These are phyloP conservation scores for Hiodon alosoides DNA, from an alignment of 2,113 vertebrate species.

Conservation along the genomic window DNA sequence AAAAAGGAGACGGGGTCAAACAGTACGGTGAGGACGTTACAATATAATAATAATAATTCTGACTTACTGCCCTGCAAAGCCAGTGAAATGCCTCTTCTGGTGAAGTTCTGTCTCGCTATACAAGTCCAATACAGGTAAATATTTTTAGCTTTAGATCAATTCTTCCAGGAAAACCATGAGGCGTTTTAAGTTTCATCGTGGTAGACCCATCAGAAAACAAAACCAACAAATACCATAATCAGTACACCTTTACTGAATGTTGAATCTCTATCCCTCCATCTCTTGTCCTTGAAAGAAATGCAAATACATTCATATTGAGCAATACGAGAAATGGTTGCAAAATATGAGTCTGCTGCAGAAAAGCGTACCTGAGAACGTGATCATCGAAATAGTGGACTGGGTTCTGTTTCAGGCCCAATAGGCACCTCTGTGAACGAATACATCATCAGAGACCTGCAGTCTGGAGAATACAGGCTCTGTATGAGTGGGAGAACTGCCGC, in stretches of 20 bases:
- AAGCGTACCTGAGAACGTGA: not conserved
- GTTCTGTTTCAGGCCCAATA: conserved; percentile 33
- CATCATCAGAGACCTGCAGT: conserved; percentile 30
- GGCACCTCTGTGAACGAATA: conserved; percentile 23
- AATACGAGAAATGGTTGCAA: not conserved
- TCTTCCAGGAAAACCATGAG: too few relatives aligned
- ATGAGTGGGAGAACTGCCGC: conserved; percentile 52
- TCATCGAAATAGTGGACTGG: not conserved
- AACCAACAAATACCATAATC: too few relatives aligned
- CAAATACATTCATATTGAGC: not conserved
- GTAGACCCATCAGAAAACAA: too few relatives aligned
- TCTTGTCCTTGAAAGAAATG: not conserved
- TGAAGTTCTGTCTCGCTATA: too few relatives aligned
- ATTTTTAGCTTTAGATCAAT: too few relatives aligned
- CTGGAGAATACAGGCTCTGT: conserved; percentile 48
- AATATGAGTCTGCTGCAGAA: not conserved
- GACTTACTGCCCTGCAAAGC: not conserved
- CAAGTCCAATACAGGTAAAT: too few relatives aligned
- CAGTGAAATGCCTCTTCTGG: not conserved
- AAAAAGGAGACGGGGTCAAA: not conserved
- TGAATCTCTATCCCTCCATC: not conserved
- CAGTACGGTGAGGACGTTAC: conserved; percentile 27
- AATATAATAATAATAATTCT: too few relatives aligned
- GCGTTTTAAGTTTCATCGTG: too few relatives aligned
- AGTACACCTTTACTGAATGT: too few relatives aligned